Evolutionary conservation across 2,797 vertebrate genomes (phyloP), one percentile per base, ranked within the genome.

Genomic region (Gymnopithys bicolor): DNA sequence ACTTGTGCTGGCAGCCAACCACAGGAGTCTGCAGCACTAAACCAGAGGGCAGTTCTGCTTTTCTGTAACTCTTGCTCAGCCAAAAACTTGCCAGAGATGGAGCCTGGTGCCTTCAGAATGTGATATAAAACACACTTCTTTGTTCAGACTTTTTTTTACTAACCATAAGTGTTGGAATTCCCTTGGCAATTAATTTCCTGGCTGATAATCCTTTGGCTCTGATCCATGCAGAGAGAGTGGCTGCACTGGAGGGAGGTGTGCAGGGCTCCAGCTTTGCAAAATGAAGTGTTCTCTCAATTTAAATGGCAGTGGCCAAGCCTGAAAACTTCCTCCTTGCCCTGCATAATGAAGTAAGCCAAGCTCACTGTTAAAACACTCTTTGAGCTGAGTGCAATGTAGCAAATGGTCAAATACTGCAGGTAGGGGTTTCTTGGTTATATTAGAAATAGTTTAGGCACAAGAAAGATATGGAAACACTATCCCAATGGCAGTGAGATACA

Each of bases 111-210:
- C 77, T 96, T 66, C 46, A 74, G 37, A 90, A 70, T 21, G 27
- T 33, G 25, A 71, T 51, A 73, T 32, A 93, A 94, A 96, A 32
- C 48, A 56, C 33, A 45, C 13, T 66, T 68, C 78, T 87, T 92
- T 84, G 35, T 90, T 91, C 83, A 55, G 52, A 18, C 27, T 8
- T 13, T 69, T 91, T 85, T 75, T 77, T 66, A 83, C 63, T 82
- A 84, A 91, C 66, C 0, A 0, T 62, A 94, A 93, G 83, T 68
- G 75, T 71, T 0, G 6, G 91, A 91, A 95, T 94, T 33, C 78
- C 66, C 89, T 71, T 74, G 84, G 81, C 93, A 96, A 93, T 87
- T 95, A 90, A 95, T 93, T 95, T 96, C 94, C 92, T 91, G 89
- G 60, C 80, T 91, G 66, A 64, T 63, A 95, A 96, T 94, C 71